Evolutionary conservation across 2,888 invertebrate species (phyloP), one percentile per base, ranked within the genome.

Genomic region (Troides helena): DNA sequence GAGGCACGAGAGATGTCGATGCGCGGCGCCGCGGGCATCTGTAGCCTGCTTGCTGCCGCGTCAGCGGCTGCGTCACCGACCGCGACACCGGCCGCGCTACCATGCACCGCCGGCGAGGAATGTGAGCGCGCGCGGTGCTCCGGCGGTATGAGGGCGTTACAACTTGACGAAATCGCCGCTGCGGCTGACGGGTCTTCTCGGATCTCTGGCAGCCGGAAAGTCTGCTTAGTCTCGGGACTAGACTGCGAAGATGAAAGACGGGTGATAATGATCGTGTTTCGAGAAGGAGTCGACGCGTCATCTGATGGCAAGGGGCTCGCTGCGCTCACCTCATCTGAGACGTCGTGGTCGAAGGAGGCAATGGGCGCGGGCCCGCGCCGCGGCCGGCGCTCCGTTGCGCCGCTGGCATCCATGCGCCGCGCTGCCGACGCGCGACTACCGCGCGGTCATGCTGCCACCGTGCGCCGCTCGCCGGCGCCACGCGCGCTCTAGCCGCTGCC

Each of bases 291-390:
- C 25, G 64, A 12, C 12, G 23, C 2, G 62, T 25, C 6, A 56
- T 23, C 23, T 0, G 12, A 14, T 23, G 36, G 18, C 10, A 21
- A 53, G 30, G 59, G 18, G 17, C 17, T 12, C 14, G 23, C 50
- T 8, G 66, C 30, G 56, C 70, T 66, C 56, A 96, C 95, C 94
- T 96, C 96, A 92, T 97, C 97, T 82, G 96, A 96, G 87, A 95
- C 94, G 94, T 97, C 97, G 89, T 91, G 91, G 94, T 98, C 98
- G 93, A 98, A 97, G 81, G 98, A 98, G 86, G 98, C 98, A 90
- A 98, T 96, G 85, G 98, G 98, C 83, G 98, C 98, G 85, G 97
- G 97, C 85, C 98, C 98, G 93, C 97, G 96, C 89, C 97, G 96
- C 93, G 95, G 95, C 93, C 96, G 96, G 76, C 88, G 85, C 84